Evolutionary conservation across 2,888 invertebrate species (phyloP).

Genomic region (Ditula angustiorana): DNA sequence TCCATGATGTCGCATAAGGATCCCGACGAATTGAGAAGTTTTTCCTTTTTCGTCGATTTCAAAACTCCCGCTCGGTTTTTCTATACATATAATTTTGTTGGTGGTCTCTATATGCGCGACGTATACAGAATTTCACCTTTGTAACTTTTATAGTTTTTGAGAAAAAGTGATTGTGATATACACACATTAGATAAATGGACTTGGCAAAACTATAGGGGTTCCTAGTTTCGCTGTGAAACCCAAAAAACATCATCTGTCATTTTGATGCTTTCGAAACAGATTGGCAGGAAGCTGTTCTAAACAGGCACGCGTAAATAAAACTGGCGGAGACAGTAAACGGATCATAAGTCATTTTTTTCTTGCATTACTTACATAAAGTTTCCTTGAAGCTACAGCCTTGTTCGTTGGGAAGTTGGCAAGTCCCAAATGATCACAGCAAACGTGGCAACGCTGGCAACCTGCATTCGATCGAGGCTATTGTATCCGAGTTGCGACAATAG

Average conservation of each 20-base stretch:
- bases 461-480: constrained; percentile 36
- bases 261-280: neutral
- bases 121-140: no score
- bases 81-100: no score
- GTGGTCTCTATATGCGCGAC: no score
- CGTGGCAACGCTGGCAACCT: constrained; percentile 16
- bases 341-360: neutral
- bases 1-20: no score
- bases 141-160: no score
- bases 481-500: constrained; percentile 33
- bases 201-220: no score
- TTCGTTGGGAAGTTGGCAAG: constrained; percentile 31
- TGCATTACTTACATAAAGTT: neutral
- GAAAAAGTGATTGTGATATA: no score
- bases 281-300: neutral
- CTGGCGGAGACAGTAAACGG: neutral
- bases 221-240: neutral
- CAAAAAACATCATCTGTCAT: neutral
- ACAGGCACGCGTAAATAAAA: neutral
- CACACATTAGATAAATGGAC: no score
- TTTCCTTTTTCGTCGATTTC: no score
- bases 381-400: neutral
- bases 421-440: constrained; percentile 25
- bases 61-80: no score
- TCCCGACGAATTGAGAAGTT: no score